Conservation (phyloP, 2,797 vertebrate species). For the Vultur gryphus region DNA sequence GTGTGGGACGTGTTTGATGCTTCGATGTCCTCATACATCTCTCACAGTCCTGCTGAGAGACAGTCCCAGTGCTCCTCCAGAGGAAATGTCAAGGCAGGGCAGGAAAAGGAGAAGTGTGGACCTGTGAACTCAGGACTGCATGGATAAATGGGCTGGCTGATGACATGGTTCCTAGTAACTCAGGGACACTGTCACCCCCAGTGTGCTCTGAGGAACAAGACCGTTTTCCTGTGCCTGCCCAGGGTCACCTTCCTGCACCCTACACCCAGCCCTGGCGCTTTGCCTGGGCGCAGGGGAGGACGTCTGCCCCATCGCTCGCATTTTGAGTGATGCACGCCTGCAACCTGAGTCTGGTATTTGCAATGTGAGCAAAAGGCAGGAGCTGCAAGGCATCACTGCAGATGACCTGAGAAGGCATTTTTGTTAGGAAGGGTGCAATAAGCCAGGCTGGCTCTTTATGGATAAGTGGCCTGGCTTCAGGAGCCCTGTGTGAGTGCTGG, state of each 20-base stretch:
- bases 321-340: neutral
- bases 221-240: neutral
- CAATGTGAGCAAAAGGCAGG: neutral
- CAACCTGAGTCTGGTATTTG: neutral
- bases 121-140: neutral
- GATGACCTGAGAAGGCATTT: neutral
- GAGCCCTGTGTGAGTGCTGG: neutral
- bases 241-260: neutral
- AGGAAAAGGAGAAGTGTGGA: neutral
- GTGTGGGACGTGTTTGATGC: neutral
- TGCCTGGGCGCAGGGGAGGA: neutral
- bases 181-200: neutral
- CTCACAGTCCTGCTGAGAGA: neutral
- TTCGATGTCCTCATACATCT: neutral
- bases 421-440: neutral
- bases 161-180: neutral
- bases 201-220: neutral
- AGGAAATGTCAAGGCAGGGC: neutral
- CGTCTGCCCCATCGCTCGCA: fast-evolving
- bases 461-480: fast-evolving
- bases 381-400: neutral
- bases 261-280: neutral
- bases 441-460: neutral
- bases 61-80: neutral
- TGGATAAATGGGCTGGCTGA: neutral